Evolutionary conservation across 1,140 invertebrate species (phyloP).

Genomic region (Bombus huntii): DNA sequence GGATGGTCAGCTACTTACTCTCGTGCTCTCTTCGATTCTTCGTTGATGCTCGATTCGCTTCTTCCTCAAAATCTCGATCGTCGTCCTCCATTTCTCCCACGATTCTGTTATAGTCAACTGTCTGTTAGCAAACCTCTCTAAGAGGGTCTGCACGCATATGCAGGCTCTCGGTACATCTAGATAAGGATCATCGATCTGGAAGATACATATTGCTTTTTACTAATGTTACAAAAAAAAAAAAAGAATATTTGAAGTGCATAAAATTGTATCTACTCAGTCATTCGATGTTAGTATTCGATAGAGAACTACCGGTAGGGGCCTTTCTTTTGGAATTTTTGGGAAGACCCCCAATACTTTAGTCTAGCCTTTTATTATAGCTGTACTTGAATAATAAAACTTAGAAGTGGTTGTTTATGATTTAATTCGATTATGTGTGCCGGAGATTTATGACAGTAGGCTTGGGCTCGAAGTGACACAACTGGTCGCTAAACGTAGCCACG

Average conservation of each 20-base stretch:
- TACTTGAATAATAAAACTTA: too few relatives aligned
- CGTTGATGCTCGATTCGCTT: conserved; percentile 87
- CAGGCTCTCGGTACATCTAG: conserved; percentile 88
- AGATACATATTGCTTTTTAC: conserved; percentile 30
- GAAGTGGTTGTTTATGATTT: too few relatives aligned
- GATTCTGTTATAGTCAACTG: conserved; percentile 87
- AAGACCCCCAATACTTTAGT: too few relatives aligned
- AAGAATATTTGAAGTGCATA: not conserved
- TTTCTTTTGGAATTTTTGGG: too few relatives aligned
- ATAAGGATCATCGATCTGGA: conserved; percentile 89
- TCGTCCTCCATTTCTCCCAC: conserved; percentile 88
- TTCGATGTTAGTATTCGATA: too few relatives aligned
- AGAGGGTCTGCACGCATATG: conserved; percentile 87
- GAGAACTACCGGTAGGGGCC: too few relatives aligned
- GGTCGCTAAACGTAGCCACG: too few relatives aligned
- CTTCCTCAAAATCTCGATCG: conserved; percentile 86
- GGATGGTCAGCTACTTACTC: conserved; percentile 81
- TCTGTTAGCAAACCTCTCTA: conserved; percentile 87
- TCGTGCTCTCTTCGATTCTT: conserved; percentile 89
- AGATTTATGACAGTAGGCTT: too few relatives aligned
- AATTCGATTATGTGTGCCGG: too few relatives aligned
- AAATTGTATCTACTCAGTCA: not conserved
- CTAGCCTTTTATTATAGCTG: too few relatives aligned
- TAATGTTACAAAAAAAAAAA: not conserved
- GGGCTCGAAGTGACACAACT: too few relatives aligned